Evolutionary conservation across 2,888 invertebrate species (phyloP), one percentile per base, ranked within the genome.

Genomic region (Lasioglossum oenotherae): DNA sequence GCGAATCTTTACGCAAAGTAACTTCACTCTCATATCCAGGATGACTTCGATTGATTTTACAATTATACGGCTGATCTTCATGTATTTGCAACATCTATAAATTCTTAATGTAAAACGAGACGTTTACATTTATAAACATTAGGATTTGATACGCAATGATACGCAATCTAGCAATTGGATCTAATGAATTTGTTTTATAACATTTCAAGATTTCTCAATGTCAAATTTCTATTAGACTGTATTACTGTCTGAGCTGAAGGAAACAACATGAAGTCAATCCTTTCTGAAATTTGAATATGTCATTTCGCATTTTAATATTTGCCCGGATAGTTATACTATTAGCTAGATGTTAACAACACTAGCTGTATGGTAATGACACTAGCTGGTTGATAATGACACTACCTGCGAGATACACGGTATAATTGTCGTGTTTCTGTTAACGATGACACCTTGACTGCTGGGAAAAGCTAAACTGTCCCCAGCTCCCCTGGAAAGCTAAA

Each of bases 381-480:
- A 69, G 16, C 31, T n/a, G 14, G n/a, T 2, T 12, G 53, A 12
- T 27, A 27, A 23, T 53, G 69, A 53, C 38, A 6, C 53, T 12
- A 1, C 8, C 38, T 41, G 53, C 53, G 35, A 57, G 72, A 72
- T 38, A 23, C 38, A 27, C 41, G 19, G 19, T 53, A 27, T 57
- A 78, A 76, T 64, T 44, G 64, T 8, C 16, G 6, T n/a, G 72
- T 57, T 72, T 72, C 72, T 72, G 53, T 69, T 72, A 78, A 46
- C 53, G 67, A 44, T 69, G 35, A 80, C 74, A 80, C 38, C 69
- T 53, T 4, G 60, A n/a, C 53, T 35, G 27, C 23, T 57, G 23
- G 35, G 64, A 6, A 80, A 46, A 69, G 57, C 16, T 60, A 80
- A 80, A 74, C 44, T 38, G 57, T 77, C 69, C 82, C 16, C 14